These are phyloP conservation scores for Agrypnus murinus DNA, from an alignment of 2,888 invertebrate genomes.

Conservation along the genomic window DNA sequence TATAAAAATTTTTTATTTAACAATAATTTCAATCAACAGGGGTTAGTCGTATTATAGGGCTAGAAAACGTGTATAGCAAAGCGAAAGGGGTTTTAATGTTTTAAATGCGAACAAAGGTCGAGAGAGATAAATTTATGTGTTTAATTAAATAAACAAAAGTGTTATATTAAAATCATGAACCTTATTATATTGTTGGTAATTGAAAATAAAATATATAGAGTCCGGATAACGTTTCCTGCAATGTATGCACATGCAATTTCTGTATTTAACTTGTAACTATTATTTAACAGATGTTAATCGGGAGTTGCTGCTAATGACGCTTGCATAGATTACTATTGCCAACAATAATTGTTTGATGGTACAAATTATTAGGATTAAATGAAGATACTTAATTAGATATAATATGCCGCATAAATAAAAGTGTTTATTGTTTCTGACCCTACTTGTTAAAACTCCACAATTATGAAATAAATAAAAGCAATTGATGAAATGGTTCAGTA, in stretches of 20 bases:
- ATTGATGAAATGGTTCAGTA: too few species aligned
- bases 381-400: not conserved
- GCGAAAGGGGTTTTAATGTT: conserved; percentile 6
- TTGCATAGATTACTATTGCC: not conserved
- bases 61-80: conserved; percentile 4
- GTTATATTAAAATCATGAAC: conserved; percentile 13
- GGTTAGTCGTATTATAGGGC: not conserved
- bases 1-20: conserved; percentile 17
- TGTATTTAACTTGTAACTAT: conserved; percentile 14
- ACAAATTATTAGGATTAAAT: not conserved
- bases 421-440: too few species aligned
- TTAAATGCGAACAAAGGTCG: conserved; percentile 4
- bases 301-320: not conserved
- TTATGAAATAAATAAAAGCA: too few species aligned
- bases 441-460: too few species aligned
- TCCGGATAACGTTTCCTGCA: not conserved
- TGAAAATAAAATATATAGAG: conserved; percentile 25
- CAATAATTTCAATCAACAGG: not conserved
- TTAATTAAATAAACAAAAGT: conserved; percentile 25
- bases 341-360: not conserved
- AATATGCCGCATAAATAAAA: too few species aligned
- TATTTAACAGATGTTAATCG: conserved; percentile 15
- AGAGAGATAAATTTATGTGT: conserved; percentile 11
- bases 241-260: conserved; percentile 13
- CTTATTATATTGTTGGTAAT: conserved; percentile 26